phyloP scores from a whole-genome alignment of 2,113 vertebrate genomes.

The Entomyzon cyanotis region DNA sequence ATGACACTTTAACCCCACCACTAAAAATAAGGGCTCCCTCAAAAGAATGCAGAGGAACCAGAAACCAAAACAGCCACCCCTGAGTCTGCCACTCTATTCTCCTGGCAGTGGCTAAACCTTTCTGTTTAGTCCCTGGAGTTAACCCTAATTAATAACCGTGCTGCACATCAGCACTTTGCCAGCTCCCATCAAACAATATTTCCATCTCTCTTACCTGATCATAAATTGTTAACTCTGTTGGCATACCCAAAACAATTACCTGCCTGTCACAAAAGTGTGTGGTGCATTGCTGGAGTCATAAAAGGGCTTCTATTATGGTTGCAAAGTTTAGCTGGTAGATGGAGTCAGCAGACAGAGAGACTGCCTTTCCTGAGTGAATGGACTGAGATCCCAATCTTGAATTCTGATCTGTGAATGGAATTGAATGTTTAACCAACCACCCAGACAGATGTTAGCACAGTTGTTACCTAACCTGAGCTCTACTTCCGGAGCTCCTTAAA shows the following conservation, averaged over 20 bases:
- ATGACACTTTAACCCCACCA: not conserved
- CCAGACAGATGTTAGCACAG: not conserved
- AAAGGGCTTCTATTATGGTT: not conserved
- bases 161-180: not conserved
- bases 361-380: not conserved
- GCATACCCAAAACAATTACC: not conserved
- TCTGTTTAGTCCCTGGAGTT: not conserved
- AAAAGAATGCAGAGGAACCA: not conserved
- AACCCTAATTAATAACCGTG: not conserved
- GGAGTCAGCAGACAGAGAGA: not conserved
- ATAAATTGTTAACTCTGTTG: not conserved
- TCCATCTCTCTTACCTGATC: not conserved
- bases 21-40: not conserved
- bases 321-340: not conserved
- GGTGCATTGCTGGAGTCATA: not conserved
- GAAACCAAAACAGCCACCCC: not conserved
- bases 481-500: not conserved
- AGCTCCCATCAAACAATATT: not conserved
- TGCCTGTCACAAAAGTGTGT: not conserved
- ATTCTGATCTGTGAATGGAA: not conserved
- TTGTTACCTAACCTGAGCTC: not conserved
- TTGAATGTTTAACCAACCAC: not conserved
- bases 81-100: not conserved
- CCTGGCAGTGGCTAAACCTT: not conserved
- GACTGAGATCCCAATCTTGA: not conserved